A percentile compares a stretch with the other conserved stretches of the same genome.
Conservation (phyloP, 2,888 invertebrate genomes). For the Yponomeuta evonymella region DNA sequence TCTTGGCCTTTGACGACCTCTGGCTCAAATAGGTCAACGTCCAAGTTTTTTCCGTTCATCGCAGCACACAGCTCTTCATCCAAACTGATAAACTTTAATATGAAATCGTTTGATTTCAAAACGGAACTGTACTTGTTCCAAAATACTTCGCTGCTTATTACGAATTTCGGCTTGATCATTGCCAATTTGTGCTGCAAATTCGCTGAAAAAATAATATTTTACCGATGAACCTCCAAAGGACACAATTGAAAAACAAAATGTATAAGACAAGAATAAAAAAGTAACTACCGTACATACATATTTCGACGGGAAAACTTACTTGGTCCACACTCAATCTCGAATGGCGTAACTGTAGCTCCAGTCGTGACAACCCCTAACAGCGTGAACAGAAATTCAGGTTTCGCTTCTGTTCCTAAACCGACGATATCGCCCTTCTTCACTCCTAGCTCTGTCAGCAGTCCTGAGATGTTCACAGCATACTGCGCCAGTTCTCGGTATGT, state of each 20-base stretch:
- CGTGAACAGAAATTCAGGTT: slow-evolving; percentile 70
- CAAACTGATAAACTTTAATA: not conserved
- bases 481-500: slow-evolving; percentile 71
- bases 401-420: slow-evolving; percentile 77
- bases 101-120: not conserved
- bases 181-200: not conserved
- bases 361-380: slow-evolving; percentile 69
- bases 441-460: slow-evolving; percentile 64
- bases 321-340: slow-evolving; percentile 28
- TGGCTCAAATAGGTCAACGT: not conserved
- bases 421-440: slow-evolving; percentile 69
- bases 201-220: not conserved
- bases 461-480: slow-evolving; percentile 68
- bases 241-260: not conserved
- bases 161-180: not conserved
- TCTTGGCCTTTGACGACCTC: not conserved
- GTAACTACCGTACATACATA: not conserved
- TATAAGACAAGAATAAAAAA: not conserved
- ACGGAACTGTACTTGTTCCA: not conserved
- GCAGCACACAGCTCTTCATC: not conserved
- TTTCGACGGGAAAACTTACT: not conserved
- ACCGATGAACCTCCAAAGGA: not conserved
- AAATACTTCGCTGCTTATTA: not conserved
- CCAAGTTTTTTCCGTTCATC: not conserved
- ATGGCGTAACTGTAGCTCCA: slow-evolving; percentile 49